Conservation (phyloP, 2,888 invertebrate genomes). For the Rhaphigaster nebulosa region DNA sequence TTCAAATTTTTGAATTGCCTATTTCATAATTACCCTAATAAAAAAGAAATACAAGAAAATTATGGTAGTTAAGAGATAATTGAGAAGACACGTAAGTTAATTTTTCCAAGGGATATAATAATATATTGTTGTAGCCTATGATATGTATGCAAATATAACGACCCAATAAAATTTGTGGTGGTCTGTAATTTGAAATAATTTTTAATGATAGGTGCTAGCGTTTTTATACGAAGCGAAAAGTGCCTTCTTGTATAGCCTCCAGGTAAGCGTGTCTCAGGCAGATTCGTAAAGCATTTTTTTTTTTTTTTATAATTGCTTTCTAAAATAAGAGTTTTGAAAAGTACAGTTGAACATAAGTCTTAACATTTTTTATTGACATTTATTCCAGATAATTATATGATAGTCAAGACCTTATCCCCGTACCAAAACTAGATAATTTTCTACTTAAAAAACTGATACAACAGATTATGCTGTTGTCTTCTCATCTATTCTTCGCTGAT, state of each 20-base stretch:
- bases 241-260: background rate
- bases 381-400: background rate
- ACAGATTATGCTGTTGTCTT: background rate
- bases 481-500: background rate
- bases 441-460: background rate
- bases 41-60: background rate
- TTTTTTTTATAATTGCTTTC: background rate
- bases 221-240: background rate
- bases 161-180: background rate
- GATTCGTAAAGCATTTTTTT: background rate
- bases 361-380: background rate
- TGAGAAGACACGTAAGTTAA: background rate
- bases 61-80: background rate
- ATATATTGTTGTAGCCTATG: background rate
- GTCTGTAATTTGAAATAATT: slow-evolving; percentile 25
- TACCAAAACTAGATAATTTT: background rate
- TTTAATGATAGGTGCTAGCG: background rate
- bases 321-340: background rate
- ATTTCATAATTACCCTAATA: background rate
- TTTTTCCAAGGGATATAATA: background rate
- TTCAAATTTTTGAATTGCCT: background rate
- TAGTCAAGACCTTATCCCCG: background rate
- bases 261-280: background rate
- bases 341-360: background rate
- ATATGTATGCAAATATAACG: slow-evolving; percentile 9